Evolutionary conservation across 2,888 invertebrate genomes (phyloP).

Genomic region (Macrosoma leucophasiata): DNA sequence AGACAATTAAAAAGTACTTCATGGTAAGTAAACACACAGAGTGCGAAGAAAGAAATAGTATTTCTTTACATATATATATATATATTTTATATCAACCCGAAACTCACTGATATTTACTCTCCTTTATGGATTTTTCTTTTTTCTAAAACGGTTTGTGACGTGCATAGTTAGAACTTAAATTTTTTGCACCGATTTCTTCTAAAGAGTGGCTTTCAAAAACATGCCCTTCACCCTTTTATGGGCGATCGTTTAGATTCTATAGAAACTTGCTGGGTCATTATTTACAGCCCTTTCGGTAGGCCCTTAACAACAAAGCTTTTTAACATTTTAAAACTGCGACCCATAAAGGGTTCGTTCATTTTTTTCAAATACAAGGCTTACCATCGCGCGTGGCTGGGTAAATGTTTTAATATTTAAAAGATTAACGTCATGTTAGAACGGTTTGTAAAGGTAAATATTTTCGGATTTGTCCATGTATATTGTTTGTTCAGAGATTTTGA

Average conservation of each 20-base stretch:
- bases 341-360: conserved; percentile 60
- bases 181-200: no score
- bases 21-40: no score
- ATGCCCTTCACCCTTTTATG: conserved; percentile 31
- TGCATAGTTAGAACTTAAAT: no score
- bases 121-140: no score
- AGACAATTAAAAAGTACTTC: no score
- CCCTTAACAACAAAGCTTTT: conserved; percentile 72
- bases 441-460: conserved; percentile 53
- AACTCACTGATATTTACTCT: no score
- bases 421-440: conserved; percentile 63
- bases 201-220: conserved; percentile 17
- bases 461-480: conserved; percentile 39
- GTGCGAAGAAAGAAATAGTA: no score
- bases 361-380: conserved; percentile 55
- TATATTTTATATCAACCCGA: no score
- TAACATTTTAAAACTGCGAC: conserved; percentile 69
- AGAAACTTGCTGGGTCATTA: conserved; percentile 69
- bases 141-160: no score
- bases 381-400: conserved; percentile 43
- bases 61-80: no score
- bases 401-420: conserved; percentile 75
- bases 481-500: conserved; percentile 43
- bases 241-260: conserved; percentile 61
- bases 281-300: conserved; percentile 71